Conservation (phyloP, 2,888 invertebrate species). For the Drosophila suboccidentalis region DNA sequence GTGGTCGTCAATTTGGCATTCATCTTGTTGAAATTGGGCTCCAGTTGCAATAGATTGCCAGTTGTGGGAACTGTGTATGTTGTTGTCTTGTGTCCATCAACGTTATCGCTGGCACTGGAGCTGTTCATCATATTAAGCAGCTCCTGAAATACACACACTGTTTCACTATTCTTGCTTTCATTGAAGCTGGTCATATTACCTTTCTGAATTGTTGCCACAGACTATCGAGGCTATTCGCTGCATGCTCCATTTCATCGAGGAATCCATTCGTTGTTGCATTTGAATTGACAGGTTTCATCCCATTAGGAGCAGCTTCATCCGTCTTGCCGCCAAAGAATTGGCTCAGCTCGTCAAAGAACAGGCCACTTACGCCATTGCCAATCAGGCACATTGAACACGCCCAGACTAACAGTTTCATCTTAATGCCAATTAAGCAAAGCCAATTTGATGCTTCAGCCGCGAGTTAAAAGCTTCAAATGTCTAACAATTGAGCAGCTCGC, state of each 20-base stretch:
- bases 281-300: conserved; percentile 9
- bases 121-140: conserved; percentile 44
- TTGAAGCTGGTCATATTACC: conserved; percentile 37
- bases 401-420: conserved; percentile 62
- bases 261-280: conserved; percentile 2
- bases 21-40: conserved; percentile 15
- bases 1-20: conserved; percentile 3
- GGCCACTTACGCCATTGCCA: conserved; percentile 37
- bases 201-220: conserved; percentile 67
- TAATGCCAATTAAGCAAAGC: conserved; percentile 20
- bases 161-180: conserved; percentile 3
- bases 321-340: conserved; percentile 38
- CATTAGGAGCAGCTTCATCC: not conserved
- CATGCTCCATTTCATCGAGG: conserved; percentile 55
- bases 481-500: conserved; percentile 20
- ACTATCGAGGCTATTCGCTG: conserved; percentile 50
- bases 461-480: conserved; percentile 45
- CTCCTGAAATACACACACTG: conserved; percentile 14
- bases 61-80: not conserved
- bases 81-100: conserved; percentile 14
- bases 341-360: conserved; percentile 48
- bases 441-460: conserved; percentile 20
- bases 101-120: conserved; percentile 15
- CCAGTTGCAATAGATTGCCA: conserved; percentile 14
- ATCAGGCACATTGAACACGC: conserved; percentile 32